Percentiles rank a stretch among this genome's conserved stretches.
Evolutionary conservation across 2,797 vertebrate genomes (phyloP).

Genomic region (Telmatherina bonti): DNA sequence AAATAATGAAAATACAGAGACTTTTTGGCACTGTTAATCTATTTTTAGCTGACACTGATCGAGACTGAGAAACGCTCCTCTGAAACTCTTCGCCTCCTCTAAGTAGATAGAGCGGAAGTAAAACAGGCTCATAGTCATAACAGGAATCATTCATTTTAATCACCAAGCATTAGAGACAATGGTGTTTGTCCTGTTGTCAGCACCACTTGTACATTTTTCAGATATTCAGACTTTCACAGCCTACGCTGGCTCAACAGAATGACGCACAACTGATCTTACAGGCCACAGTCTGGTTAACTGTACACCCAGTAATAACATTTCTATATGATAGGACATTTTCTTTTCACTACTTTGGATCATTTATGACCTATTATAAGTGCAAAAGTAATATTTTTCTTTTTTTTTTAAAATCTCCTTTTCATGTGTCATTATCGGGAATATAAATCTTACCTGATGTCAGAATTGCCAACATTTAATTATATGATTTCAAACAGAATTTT

Average conservation of each 20-base stretch:
- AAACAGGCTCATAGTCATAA: conserved; percentile 67
- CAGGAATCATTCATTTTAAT: conserved; percentile 79
- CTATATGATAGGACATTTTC: background rate
- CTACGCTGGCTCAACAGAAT: conserved; percentile 36
- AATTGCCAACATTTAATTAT: background rate
- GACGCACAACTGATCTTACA: conserved; percentile 36
- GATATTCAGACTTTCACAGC: conserved; percentile 61
- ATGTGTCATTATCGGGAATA: background rate
- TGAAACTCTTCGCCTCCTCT: conserved; percentile 48
- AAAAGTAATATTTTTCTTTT: background rate
- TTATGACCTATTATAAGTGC: background rate
- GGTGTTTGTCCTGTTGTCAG: conserved; percentile 61
- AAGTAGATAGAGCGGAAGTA: conserved; percentile 57
- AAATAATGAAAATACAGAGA: conserved; percentile 20
- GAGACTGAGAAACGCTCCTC: conserved; percentile 42
- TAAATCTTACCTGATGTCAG: background rate
- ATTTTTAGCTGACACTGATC: conserved; percentile 14
- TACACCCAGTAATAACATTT: background rate
- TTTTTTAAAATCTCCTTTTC: background rate
- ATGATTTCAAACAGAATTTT: too few species aligned
- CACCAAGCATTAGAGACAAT: conserved; percentile 68
- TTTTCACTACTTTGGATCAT: background rate
- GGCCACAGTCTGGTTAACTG: conserved; percentile 15
- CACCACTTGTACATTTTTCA: conserved; percentile 51
- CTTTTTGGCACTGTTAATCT: conserved; percentile 10